Base-by-base conservation (phyloP, 2,113 vertebrate species). In the Pipa parva region DNA sequence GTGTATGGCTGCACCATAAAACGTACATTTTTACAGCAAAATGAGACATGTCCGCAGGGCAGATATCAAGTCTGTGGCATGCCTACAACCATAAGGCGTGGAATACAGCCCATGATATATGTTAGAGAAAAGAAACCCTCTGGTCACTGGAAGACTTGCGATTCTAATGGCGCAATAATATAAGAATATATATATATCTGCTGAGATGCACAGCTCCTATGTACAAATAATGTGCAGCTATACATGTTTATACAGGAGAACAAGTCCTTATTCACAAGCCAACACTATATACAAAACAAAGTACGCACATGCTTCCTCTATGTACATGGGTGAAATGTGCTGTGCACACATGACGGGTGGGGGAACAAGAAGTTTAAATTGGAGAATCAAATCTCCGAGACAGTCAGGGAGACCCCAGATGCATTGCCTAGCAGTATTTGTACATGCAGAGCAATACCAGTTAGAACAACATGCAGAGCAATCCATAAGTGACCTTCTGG, bases 161-260 rank as follows among this genome's bases (percentile, higher is more conserved):
- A 70, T 70, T 70, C 42, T 70, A 61, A 70, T 70, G 66, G 66
- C 54, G 66, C 66, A 59, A 60, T 39, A 48, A 52, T 70, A 54
- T 17, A 70, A 48, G 56, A 60, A n/a, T 51, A 59, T 39, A 52
- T 27, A n/a, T n/a, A n/a, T n/a, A n/a, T n/a, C n/a, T n/a, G 13
- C 25, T 17, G n/a, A 29, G 52, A 28, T 26, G 18, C 52, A 26
- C 21, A 24, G 20, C 55, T 36, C 39, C 58, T 70, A 70, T 70
- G 49, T 70, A 70, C 66, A 70, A 22, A 42, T 60, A 60, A 70
- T 31, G 58, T 58, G 54, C 36, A 52, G 46, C 56, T 69, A 69
- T 69, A 69, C 57, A 70, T 48, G 26, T 54, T 24, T 70, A 61
- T 61, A 70, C 58, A 70, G 58, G 42, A 11, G 5, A 22, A 21